Evolutionary conservation across 2,888 invertebrate species (phyloP), one percentile per base, ranked within the genome.

Genomic region (Copidosoma aretas): DNA sequence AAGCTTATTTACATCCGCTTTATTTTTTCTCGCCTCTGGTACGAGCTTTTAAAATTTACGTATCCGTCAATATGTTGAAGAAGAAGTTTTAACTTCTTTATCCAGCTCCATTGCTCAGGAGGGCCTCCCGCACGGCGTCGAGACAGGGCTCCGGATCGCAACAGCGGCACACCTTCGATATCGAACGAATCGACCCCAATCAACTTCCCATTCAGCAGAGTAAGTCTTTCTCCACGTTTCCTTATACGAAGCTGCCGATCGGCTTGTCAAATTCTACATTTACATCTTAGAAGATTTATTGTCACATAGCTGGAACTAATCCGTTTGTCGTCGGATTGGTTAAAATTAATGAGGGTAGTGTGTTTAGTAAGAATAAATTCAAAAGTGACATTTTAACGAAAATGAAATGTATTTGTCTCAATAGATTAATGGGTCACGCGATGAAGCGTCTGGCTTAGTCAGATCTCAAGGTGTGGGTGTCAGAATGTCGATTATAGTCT

Each of bases 91-190:
- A 61, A 21, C 67, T 71, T 75, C n/a, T 52, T 14, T 74, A 67
- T 75, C 69, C 77, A 82, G 82, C 79, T 64, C 80, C 80, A 21
- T 77, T 79, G 60, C 71, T 81, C 72, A 79, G 80, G 76, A 80
- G 78, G 77, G 77, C 76, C 58, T 72, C 78, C 67, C 57, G 54
- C n/a, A 79, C 77, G 61, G 69, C 77, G 70, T 75, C 80, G n/a
- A 78, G 76, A 73, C 75, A 76, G 49, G 62, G 62, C 24, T 67
- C 67, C 57, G 78, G 77, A 73, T 74, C 75, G n/a, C 76, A 75
- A 67, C 78, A 80, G 71, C 78, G 82, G 73, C 80, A 80, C 68
- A 82, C 81, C 32, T 75, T 81, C 75, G 78, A 78, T 72, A 76
- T 78, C 41, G 79, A 79, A 66, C 73, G 78, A 72, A 72, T 75